A percentile compares a stretch with the other conserved stretches of the same genome.
phyloP scores from a whole-genome alignment of 2,113 vertebrate genomes.

The Trichechus manatus region DNA sequence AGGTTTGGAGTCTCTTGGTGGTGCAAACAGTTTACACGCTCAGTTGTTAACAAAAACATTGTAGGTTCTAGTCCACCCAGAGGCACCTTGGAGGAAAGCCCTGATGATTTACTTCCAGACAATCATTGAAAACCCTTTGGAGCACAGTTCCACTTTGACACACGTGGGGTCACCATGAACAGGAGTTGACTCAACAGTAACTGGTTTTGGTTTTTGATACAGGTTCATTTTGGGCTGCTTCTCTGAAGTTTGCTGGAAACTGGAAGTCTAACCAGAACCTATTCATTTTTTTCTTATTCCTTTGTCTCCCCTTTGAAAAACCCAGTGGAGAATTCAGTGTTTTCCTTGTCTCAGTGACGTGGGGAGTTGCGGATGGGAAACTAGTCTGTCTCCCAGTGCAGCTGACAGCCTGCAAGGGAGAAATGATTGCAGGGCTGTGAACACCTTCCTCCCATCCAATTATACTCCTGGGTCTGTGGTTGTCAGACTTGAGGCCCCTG shows the following conservation, averaged over 20 bases:
- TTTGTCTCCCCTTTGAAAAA: neutral
- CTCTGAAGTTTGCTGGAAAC: neutral
- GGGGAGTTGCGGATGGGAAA: neutral
- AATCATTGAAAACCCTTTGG: no score
- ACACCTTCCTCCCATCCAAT: neutral
- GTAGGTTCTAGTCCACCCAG: no score
- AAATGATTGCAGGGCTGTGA: neutral
- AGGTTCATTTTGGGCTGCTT: no score
- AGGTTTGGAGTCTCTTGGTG: no score
- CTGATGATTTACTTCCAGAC: no score
- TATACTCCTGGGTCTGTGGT: neutral
- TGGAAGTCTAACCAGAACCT: neutral
- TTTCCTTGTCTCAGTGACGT: neutral
- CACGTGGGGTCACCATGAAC: no score
- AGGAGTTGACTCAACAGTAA: no score
- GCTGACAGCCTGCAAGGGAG: neutral
- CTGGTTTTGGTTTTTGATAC: no score
- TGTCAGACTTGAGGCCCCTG: neutral
- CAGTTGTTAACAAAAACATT: no score
- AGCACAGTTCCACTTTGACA: no score
- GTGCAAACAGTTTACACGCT: no score
- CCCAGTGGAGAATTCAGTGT: neutral
- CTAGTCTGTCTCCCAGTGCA: neutral
- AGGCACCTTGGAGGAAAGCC: no score
- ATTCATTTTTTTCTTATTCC: neutral